Conservation (phyloP, 2,113 vertebrate species). For the Urocolius indicus region DNA sequence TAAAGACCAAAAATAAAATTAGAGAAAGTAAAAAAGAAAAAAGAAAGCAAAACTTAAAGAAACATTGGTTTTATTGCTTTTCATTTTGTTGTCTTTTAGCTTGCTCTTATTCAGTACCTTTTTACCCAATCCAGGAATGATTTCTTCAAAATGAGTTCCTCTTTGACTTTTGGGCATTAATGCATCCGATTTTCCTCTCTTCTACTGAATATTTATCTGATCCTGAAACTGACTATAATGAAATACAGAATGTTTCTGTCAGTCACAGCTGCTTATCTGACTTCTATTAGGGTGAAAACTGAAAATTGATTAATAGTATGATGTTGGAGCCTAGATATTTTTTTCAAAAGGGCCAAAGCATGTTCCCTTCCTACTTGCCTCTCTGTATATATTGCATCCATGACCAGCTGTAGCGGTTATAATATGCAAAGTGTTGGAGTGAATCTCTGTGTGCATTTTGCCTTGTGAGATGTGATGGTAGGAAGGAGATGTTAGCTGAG, state of each 20-base stretch:
- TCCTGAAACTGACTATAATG: background rate
- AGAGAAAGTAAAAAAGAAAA: background rate
- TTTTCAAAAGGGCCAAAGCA: background rate
- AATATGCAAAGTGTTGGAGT: background rate
- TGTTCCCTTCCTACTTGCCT: background rate
- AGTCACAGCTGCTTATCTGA: slow-evolving; percentile 41
- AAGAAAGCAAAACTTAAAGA: background rate
- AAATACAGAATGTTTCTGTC: slow-evolving; percentile 49
- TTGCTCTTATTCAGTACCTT: background rate
- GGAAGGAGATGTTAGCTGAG: background rate
- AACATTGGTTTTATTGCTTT: background rate
- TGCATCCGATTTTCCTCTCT: background rate
- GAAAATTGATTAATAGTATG: slow-evolving; percentile 10
- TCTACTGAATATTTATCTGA: slow-evolving; percentile 22
- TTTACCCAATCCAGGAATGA: background rate
- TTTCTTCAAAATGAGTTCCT: background rate
- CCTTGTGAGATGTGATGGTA: background rate
- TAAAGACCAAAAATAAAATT: background rate
- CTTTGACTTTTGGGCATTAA: slow-evolving; percentile 7
- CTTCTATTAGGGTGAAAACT: slow-evolving; percentile 29
- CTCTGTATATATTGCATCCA: rapidly evolving
- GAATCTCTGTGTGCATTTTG: background rate
- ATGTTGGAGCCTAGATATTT: background rate
- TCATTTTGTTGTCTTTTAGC: background rate
- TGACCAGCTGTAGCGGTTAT: background rate